These are phyloP conservation scores for Gryon sp. DNA, from an alignment of 1,140 invertebrate genomes.

Conservation along the genomic window DNA sequence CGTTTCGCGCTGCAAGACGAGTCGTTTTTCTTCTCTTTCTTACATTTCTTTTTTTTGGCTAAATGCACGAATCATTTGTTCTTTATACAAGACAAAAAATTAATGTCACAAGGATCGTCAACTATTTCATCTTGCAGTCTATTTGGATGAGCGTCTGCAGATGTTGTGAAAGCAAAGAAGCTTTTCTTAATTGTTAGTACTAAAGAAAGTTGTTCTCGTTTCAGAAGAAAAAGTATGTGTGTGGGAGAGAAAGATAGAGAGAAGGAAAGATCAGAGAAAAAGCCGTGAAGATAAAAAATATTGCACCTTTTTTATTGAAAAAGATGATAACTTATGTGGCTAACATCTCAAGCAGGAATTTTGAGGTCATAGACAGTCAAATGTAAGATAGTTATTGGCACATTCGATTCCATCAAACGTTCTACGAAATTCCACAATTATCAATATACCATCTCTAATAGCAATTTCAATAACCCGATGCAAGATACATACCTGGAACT, in stretches of 20 bases:
- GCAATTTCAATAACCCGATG: constrained; percentile 30
- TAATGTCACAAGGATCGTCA: not conserved
- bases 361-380: not conserved
- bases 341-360: not conserved
- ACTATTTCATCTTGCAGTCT: constrained; percentile 6
- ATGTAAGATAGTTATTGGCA: constrained; percentile 18
- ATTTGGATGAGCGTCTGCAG: too few species aligned
- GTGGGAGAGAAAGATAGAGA: too few species aligned
- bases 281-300: not conserved
- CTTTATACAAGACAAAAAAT: not conserved
- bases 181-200: not conserved
- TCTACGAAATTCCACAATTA: constrained; percentile 23
- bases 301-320: not conserved
- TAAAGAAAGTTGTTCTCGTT: too few species aligned
- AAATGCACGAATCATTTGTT: constrained; percentile 3
- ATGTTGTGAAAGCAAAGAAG: not conserved
- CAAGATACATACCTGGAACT: not conserved
- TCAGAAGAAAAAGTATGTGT: too few species aligned
- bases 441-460: constrained; percentile 27
- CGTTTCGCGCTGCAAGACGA: not conserved
- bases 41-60: constrained; percentile 1
- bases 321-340: not conserved
- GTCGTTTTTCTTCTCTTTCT: too few species aligned
- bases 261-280: too few species aligned
- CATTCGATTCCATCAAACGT: constrained; percentile 13